Base-by-base conservation (phyloP, 2,113 vertebrate genomes). In the Gopherus flavomarginatus region DNA sequence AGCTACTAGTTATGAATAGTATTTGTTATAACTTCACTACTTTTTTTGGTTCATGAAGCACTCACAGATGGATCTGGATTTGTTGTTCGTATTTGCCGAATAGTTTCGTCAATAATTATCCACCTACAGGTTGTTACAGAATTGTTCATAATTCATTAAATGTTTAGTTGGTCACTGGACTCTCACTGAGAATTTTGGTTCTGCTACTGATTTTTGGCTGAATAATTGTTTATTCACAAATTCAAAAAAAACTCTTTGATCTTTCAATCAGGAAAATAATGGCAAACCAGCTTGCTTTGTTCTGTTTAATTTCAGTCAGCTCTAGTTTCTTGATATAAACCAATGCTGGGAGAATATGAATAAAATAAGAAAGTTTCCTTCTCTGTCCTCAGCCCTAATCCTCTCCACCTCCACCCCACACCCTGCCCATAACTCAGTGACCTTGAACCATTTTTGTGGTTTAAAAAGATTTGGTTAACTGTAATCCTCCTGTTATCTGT, bases 121-220 rank as follows among this genome's bases (percentile, higher is more conserved):
- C 52, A 78, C 53, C 86, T 88, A 54, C 83, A 93, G 87, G 89
- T 92, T 93, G 84, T 93, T 92, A 91, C 85, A 82, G 82, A 90
- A 59, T 87, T 90, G 87, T 62, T 93, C 90, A 85, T 90, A 90
- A 92, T 89, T 93, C 93, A 86, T 38, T 92, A 83, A 95, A 93
- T 88, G 83, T 95, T 90, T 96, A 62, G 53, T 96, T 93, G 90
- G 95, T 84, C 93, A 93, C 96, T 94, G 95, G 92, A 90, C 81
- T 95, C 72, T 96, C 92, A 91, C 95, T 92, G 96, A 89, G 85
- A 89, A 87, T 72, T 62, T 95, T 95, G 57, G 79, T 75, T 93
- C 90, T 87, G 92, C 96, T 93, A 94, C 54, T 75, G 89, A 31
- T 72, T 90, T 95, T 85, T 94, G 90, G 94, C 86, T 22, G 93